A percentile compares a stretch with the other conserved stretches of the same genome.
phyloP scores from a whole-genome alignment of 1,140 invertebrate genomes.

The Tigriopus japonicus region DNA sequence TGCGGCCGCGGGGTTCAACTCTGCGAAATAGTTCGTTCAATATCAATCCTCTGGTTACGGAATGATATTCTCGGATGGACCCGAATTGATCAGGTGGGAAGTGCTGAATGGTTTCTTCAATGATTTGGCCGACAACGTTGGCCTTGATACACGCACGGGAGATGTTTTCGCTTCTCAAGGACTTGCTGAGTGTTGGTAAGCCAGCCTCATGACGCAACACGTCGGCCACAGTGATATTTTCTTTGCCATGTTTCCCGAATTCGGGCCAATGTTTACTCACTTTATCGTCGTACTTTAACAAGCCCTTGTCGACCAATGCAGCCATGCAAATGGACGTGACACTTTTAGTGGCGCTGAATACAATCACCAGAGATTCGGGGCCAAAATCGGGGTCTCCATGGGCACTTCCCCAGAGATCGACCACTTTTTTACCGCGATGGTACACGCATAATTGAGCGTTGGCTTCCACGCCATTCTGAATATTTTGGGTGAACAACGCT shows the following conservation, averaged over 20 bases:
- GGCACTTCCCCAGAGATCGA: conserved; percentile 9
- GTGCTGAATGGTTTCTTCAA: not conserved
- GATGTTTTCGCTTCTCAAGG: too few species aligned
- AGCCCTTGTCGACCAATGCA: not conserved
- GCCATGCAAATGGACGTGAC: not conserved
- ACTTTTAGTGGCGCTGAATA: not conserved
- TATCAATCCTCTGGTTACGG: not conserved
- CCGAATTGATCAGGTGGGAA: too few species aligned
- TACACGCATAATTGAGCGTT: conserved; percentile 12
- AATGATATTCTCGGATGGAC: not conserved
- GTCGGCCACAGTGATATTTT: not conserved
- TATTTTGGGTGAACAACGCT: too few species aligned
- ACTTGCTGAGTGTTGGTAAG: not conserved
- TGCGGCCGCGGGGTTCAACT: not conserved
- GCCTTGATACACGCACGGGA: not conserved
- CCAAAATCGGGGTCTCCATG: not conserved
- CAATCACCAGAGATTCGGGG: not conserved
- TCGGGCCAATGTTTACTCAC: conserved; percentile 8
- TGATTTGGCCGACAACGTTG: not conserved
- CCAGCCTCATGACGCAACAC: conserved; percentile 6
- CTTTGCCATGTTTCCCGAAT: conserved; percentile 6
- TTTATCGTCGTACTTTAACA: conserved; percentile 4
- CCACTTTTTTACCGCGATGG: not conserved
- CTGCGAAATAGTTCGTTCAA: not conserved
- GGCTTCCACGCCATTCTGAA: not conserved